Evolutionary conservation across 2,113 vertebrate species (phyloP), one percentile per base, ranked within the genome.

Genomic region (Fulica atra): DNA sequence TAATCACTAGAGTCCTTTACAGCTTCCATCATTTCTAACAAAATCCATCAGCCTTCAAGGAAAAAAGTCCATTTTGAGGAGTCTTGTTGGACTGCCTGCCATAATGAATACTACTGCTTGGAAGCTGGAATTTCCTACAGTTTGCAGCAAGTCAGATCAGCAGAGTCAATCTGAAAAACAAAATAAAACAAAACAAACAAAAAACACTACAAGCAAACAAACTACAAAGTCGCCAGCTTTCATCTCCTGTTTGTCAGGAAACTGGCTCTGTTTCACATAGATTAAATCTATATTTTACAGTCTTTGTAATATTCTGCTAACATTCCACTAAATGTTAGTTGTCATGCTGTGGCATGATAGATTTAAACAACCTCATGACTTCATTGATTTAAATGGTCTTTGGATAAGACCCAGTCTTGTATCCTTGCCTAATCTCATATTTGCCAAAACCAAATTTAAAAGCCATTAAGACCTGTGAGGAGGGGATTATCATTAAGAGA

Each of bases 381-480:
- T 86, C 82, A 89, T 56, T 96, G 91, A 95, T 89, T 91, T 72
- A 91, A 91, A 92, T 54, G 31, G 72, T 50, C 53, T 64, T 81
- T 96, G 89, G 81, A 87, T 82, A 87, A 61, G n/a, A 79, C 84
- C 46, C 70, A 91, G 26, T 19, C 24, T 73, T 89, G 63, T 73
- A 82, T 77, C 56, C 63, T 87, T 80, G 59, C 78, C 78, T 80
- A 92, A 66, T 74, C 68, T 72, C 48, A 2, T 38, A 87, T 69
- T 93, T 96, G 89, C 94, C 95, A 97, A 95, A 94, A 91, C 61
- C 20, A 91, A 97, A 97, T 98, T 98, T 88, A 96, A 97, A 97
- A 98, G 74, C 21, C 33, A 85, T 89, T 96, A 97, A 97, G 71
- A 89, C 73, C 31, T 92, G 40, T 92, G 95, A 96, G 89, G 83